phyloP scores from a whole-genome alignment of 1,140 invertebrate genomes.

The Atta colombica region DNA sequence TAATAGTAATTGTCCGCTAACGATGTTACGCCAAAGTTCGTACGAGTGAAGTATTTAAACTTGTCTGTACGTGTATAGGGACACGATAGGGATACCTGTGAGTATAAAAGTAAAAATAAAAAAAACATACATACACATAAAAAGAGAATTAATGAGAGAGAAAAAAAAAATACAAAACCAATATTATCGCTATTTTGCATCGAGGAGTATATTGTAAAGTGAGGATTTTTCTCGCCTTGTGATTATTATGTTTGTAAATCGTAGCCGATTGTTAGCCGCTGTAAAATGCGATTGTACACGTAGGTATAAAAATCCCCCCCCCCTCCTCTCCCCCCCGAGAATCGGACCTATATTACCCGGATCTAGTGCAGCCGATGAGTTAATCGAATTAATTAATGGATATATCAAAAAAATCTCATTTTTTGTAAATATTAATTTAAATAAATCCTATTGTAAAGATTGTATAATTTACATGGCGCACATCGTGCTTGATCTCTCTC shows the following conservation, averaged over 20 bases:
- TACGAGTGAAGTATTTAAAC: slow-evolving; percentile 67
- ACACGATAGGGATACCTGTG: slow-evolving; percentile 63
- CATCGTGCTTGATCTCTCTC: slow-evolving; percentile 52
- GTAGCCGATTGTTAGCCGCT: slow-evolving; percentile 72
- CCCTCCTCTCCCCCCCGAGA: no score
- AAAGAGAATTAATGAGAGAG: not conserved
- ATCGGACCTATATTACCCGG: slow-evolving; percentile 65
- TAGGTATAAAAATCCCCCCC: slow-evolving; percentile 17
- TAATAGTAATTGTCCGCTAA: slow-evolving; percentile 64
- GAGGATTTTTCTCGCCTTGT: slow-evolving; percentile 73
- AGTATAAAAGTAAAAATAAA: slow-evolving; percentile 47
- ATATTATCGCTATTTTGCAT: slow-evolving; percentile 70
- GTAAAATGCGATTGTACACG: slow-evolving; percentile 68
- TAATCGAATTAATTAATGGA: slow-evolving; percentile 74
- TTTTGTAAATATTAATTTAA: slow-evolving; percentile 84
- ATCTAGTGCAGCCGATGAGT: slow-evolving; percentile 74
- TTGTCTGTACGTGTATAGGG: slow-evolving; percentile 59
- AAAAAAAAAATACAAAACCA: slow-evolving; percentile 57
- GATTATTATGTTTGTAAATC: slow-evolving; percentile 76
- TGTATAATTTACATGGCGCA: slow-evolving; percentile 78
- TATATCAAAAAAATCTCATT: slow-evolving; percentile 79
- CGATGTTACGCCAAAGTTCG: slow-evolving; percentile 71
- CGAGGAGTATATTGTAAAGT: slow-evolving; percentile 70
- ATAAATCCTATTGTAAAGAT: slow-evolving; percentile 83
- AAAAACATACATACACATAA: not conserved